Percentiles rank a stretch among this genome's conserved stretches.
Evolutionary conservation across 2,888 invertebrate species (phyloP).

Genomic region (Dryadula phaetusa): DNA sequence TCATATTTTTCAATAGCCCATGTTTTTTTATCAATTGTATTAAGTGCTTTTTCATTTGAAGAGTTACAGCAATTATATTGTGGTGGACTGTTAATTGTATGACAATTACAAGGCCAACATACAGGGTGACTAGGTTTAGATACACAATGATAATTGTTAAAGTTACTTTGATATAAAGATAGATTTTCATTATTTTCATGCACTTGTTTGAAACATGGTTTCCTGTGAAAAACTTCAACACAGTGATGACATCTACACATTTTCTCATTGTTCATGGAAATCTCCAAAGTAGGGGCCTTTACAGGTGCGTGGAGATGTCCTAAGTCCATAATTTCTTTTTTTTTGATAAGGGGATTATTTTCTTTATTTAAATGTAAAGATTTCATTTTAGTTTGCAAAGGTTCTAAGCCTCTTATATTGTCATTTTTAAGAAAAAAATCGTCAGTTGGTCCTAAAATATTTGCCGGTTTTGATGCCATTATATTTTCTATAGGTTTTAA

Average conservation of each 20-base stretch:
- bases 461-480: slow-evolving; percentile 51
- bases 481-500: slow-evolving; percentile 55
- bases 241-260: slow-evolving; percentile 68
- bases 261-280: slow-evolving; percentile 43
- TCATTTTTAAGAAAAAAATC: slow-evolving; percentile 70
- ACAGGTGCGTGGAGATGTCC: slow-evolving; percentile 37
- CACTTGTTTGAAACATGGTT: slow-evolving; percentile 17
- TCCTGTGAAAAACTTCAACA: slow-evolving; percentile 47
- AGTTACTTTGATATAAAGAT: slow-evolving; percentile 17
- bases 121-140: slow-evolving; percentile 24
- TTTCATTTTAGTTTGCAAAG: slow-evolving; percentile 55
- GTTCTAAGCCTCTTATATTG: slow-evolving; percentile 54
- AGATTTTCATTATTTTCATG: slow-evolving; percentile 20
- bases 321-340: slow-evolving; percentile 57
- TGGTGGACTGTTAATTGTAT: slow-evolving; percentile 22
- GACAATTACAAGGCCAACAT: slow-evolving; percentile 41
- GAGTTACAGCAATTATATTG: slow-evolving; percentile 48
- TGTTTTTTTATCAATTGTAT: slow-evolving; percentile 69
- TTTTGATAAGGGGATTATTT: slow-evolving; percentile 59
- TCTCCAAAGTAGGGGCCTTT: slow-evolving; percentile 4
- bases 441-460: slow-evolving; percentile 58
- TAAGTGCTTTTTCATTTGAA: slow-evolving; percentile 40
- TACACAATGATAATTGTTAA: slow-evolving; percentile 37
- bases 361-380: slow-evolving; percentile 63
- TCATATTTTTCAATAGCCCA: slow-evolving; percentile 71